A percentile compares a stretch with the other conserved stretches of the same genome.
Evolutionary conservation across 2,888 invertebrate species (phyloP).

Genomic region (Drosophila anomelani): DNA sequence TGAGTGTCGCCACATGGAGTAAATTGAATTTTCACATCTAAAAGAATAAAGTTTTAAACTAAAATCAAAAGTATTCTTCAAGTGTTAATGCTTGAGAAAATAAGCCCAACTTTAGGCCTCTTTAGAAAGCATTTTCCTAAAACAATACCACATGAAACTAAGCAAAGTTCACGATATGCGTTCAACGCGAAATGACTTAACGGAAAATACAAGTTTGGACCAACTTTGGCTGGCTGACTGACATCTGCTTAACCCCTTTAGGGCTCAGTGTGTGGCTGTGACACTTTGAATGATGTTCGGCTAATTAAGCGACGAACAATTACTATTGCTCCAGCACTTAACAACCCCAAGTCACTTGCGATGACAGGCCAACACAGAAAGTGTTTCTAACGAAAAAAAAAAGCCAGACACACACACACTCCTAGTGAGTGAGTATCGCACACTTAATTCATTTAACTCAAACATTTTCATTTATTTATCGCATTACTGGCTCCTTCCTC

Average conservation of each 20-base stretch:
- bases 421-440: slow-evolving; percentile 57
- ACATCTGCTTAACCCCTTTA: slow-evolving; percentile 25
- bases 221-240: slow-evolving; percentile 27
- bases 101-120: neutral
- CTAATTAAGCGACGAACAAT: slow-evolving; percentile 70
- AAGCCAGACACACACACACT: slow-evolving; percentile 32
- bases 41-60: no score
- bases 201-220: neutral
- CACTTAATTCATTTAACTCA: slow-evolving; percentile 81
- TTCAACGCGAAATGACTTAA: slow-evolving; percentile 6
- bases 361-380: slow-evolving; percentile 74
- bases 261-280: slow-evolving; percentile 35
- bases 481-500: slow-evolving; percentile 58
- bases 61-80: neutral
- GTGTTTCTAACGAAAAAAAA: slow-evolving; percentile 70
- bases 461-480: slow-evolving; percentile 81
- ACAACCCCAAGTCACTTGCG: slow-evolving; percentile 59
- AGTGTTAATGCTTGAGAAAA: neutral
- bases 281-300: slow-evolving; percentile 77
- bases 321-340: slow-evolving; percentile 42
- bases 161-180: neutral
- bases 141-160: neutral
- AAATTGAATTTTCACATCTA: no score
- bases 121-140: no score
- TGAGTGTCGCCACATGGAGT: no score